phyloP scores from a whole-genome alignment of 2,888 invertebrate species.

The Noctua fimbriata region DNA sequence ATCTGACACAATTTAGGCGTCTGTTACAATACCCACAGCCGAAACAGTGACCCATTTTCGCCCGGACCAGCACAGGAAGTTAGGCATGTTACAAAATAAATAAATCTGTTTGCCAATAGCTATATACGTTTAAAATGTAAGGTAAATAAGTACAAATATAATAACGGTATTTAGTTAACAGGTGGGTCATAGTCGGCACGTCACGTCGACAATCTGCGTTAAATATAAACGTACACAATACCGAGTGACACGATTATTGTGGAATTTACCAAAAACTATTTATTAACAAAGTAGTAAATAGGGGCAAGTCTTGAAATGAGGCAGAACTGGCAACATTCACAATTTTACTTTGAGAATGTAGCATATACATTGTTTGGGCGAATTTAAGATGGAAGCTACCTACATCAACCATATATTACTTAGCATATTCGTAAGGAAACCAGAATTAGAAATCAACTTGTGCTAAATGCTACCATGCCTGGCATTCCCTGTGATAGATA shows the following conservation, averaged over 20 bases:
- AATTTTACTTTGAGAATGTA: conserved; percentile 15
- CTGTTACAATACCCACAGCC: conserved; percentile 21
- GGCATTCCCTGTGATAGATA: too few species aligned
- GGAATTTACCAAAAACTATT: conserved; percentile 64
- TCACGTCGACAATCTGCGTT: conserved; percentile 74
- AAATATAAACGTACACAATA: conserved; percentile 73
- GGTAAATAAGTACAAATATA: conserved; percentile 57
- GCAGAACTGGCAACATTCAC: conserved; percentile 11
- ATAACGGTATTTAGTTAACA: conserved; percentile 75
- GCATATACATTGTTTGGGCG: not conserved
- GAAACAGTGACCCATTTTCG: conserved; percentile 51
- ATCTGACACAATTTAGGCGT: conserved; percentile 46
- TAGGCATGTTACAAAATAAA: conserved; percentile 47
- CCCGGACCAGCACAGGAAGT: conserved; percentile 38
- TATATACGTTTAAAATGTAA: conserved; percentile 44
- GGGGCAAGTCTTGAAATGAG: conserved; percentile 26
- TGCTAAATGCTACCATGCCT: not conserved
- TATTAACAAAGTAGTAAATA: conserved; percentile 52
- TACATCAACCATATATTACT: not conserved
- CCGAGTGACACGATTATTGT: conserved; percentile 69
- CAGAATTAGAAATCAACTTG: not conserved
- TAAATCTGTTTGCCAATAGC: conserved; percentile 51
- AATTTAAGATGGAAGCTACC: not conserved
- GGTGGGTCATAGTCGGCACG: conserved; percentile 69
- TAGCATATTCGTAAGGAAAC: not conserved